A percentile compares a stretch with the other conserved stretches of the same genome.
phyloP scores from a whole-genome alignment of 2,113 vertebrate genomes.

The Agelaius phoeniceus region DNA sequence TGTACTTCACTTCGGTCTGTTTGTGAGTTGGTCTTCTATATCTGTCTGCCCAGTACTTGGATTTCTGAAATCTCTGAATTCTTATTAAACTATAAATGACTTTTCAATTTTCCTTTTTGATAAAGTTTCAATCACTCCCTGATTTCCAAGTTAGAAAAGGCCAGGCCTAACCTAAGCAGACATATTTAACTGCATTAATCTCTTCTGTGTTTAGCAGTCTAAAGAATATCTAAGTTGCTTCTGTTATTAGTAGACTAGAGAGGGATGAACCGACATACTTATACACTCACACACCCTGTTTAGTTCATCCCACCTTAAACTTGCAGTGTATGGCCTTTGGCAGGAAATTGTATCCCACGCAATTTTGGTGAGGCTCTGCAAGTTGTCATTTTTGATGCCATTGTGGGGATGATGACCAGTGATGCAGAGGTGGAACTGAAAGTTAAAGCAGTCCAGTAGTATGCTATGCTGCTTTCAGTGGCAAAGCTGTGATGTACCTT shows the following conservation, averaged over 20 bases:
- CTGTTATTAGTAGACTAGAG: not conserved
- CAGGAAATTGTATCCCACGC: not conserved
- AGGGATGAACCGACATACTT: not conserved
- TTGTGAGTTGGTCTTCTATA: not conserved
- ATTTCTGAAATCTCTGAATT: not conserved
- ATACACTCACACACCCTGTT: fast-evolving
- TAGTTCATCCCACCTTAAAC: not conserved
- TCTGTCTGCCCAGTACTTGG: not conserved
- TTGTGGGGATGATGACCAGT: not conserved
- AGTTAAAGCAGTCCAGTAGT: not conserved
- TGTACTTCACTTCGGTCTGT: not conserved
- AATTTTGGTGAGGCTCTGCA: not conserved
- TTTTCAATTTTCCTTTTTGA: not conserved
- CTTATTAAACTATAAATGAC: not conserved
- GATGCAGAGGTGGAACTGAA: not conserved
- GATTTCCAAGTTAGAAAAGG: not conserved
- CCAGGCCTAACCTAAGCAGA: not conserved
- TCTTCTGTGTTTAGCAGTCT: not conserved
- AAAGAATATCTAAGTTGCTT: not conserved
- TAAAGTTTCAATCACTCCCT: not conserved
- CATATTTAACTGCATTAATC: not conserved
- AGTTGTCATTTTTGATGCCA: not conserved
- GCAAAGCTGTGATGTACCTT: not conserved
- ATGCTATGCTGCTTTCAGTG: not conserved
- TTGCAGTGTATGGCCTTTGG: not conserved